A percentile compares a stretch with the other conserved stretches of the same genome.
These are phyloP conservation scores for Perognathus longimembris DNA, from an alignment of 2,113 vertebrate genomes.

Conservation along the genomic window DNA sequence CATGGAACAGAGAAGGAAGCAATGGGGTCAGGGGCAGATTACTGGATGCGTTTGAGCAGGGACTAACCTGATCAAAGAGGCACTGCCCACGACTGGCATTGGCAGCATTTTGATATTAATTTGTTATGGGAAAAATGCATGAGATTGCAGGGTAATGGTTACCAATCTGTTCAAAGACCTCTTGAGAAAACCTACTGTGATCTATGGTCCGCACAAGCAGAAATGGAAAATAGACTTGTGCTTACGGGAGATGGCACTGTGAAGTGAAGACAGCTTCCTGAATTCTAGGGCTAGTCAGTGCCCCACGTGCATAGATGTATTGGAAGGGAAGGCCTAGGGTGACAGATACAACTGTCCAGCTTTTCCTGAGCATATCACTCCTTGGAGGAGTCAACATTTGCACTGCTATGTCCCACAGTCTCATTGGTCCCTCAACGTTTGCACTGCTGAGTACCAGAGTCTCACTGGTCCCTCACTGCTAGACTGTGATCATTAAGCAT, in stretches of 20 bases:
- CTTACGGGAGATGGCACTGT: not conserved
- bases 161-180: not conserved
- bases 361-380: not conserved
- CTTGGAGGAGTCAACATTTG: not conserved
- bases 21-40: not conserved
- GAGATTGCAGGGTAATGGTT: not conserved
- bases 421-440: rapidly evolving
- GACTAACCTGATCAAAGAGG: not conserved
- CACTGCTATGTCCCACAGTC: rapidly evolving
- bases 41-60: not conserved
- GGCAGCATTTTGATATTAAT: not conserved
- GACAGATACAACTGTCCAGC: not conserved
- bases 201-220: not conserved
- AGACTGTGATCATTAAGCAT: too few species aligned
- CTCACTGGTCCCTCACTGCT: too few species aligned
- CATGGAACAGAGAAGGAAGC: not conserved
- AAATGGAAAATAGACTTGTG: not conserved
- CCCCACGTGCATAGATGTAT: not conserved
- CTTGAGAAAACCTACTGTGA: not conserved
- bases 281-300: not conserved
- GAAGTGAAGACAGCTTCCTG: not conserved
- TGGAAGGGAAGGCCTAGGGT: not conserved
- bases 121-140: not conserved
- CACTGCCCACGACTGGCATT: not conserved
- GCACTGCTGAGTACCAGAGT: not conserved